A percentile compares a stretch with the other conserved stretches of the same genome.
phyloP scores from a whole-genome alignment of 2,797 vertebrate species.

The Channallabes apus region DNA sequence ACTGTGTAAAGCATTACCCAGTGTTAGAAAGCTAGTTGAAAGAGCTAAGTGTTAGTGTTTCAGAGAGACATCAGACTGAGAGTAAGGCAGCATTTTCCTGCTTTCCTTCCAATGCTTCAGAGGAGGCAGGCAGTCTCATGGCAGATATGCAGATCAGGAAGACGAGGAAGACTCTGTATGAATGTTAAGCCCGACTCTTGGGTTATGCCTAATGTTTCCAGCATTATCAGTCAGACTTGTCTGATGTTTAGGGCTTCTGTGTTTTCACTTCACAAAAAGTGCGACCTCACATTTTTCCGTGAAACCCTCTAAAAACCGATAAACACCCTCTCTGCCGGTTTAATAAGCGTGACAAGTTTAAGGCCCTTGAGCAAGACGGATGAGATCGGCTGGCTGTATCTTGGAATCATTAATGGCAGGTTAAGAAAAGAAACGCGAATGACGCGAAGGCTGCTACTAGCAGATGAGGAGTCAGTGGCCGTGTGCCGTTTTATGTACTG shows the following conservation, averaged over 20 bases:
- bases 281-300: background rate
- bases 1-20: background rate
- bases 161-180: constrained; percentile 58
- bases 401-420: constrained; percentile 53
- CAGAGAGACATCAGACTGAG: constrained; percentile 19
- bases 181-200: constrained; percentile 61
- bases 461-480: constrained; percentile 25
- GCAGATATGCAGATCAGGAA: constrained; percentile 67
- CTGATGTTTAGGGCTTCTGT: background rate
- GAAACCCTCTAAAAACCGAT: background rate
- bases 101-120: constrained; percentile 35
- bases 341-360: constrained; percentile 9
- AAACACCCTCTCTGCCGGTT: background rate
- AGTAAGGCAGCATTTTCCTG: constrained; percentile 12
- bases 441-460: background rate
- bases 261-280: background rate
- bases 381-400: constrained; percentile 41
- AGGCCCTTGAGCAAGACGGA: background rate
- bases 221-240: background rate
- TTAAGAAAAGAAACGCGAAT: constrained; percentile 25
- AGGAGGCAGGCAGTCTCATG: constrained; percentile 58
- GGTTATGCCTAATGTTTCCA: constrained; percentile 6
- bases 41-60: background rate
- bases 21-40: background rate
- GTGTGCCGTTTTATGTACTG: constrained; percentile 24